A percentile compares a stretch with the other conserved stretches of the same genome.
phyloP scores from a whole-genome alignment of 2,888 invertebrate genomes.

The Allygus modestus region DNA sequence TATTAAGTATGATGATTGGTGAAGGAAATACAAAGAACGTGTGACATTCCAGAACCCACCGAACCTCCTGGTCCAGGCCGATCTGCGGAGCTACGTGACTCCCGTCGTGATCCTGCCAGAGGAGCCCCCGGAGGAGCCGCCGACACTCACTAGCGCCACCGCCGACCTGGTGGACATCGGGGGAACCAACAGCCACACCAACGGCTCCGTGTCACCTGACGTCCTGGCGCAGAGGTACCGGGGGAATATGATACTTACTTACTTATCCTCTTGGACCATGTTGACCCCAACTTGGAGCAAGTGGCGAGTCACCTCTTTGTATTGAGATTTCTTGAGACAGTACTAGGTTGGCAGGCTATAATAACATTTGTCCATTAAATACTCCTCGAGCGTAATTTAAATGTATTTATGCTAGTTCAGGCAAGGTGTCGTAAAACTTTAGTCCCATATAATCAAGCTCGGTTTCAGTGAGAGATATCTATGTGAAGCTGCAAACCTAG shows the following conservation, averaged over 20 bases:
- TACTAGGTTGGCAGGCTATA: too few relatives aligned
- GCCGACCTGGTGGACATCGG: conserved; percentile 72
- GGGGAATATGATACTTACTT: too few relatives aligned
- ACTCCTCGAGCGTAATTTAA: not conserved
- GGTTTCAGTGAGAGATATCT: too few relatives aligned
- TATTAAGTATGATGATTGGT: too few relatives aligned
- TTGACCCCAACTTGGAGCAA: too few relatives aligned
- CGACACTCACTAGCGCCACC: conserved; percentile 72
- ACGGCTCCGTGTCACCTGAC: conserved; percentile 76
- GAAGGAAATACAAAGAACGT: too few relatives aligned
- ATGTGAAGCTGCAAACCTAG: too few relatives aligned
- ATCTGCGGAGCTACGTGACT: conserved; percentile 94
- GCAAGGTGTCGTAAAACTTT: too few relatives aligned
- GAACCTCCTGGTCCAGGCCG: conserved; percentile 95
- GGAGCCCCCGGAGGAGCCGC: conserved; percentile 79
- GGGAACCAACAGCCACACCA: conserved; percentile 64
- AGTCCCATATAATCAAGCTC: too few relatives aligned
- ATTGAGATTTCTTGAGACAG: not conserved
- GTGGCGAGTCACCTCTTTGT: too few relatives aligned
- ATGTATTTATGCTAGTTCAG: too few relatives aligned
- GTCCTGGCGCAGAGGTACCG: conserved; percentile 75
- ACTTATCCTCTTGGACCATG: too few relatives aligned
- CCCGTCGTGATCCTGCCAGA: conserved; percentile 93
- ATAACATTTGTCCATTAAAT: not conserved
- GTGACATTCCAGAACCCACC: conserved; percentile 89